Evolutionary conservation across 2,888 invertebrate species (phyloP).

Genomic region (Cotesia congregata): DNA sequence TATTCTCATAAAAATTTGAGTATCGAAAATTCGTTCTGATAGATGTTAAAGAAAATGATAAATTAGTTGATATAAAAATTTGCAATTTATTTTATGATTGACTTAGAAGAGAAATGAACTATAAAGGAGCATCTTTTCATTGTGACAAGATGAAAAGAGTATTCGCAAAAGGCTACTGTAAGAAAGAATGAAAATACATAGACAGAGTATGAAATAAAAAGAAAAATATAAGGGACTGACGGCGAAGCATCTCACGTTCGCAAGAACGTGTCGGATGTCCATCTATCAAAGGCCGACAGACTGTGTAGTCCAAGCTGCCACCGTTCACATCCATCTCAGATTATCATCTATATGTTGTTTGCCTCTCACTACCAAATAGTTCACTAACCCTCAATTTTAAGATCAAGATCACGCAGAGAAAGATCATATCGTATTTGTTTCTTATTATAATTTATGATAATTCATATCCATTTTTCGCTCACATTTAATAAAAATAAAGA

Average conservation of each 20-base stretch:
- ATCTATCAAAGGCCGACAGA: constrained; percentile 57
- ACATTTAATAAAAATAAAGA: neutral
- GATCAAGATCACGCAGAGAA: neutral
- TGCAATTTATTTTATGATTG: too few relatives aligned
- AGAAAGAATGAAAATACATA: constrained; percentile 25
- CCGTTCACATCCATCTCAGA: constrained; percentile 57
- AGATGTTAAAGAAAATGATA: too few relatives aligned
- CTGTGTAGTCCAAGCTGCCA: constrained; percentile 53
- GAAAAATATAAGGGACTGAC: constrained; percentile 29
- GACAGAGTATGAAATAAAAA: neutral
- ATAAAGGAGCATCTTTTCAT: neutral
- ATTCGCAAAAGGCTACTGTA: neutral
- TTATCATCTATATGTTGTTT: constrained; percentile 52
- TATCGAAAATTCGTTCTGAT: too few relatives aligned
- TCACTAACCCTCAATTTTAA: constrained; percentile 40
- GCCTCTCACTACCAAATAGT: constrained; percentile 45
- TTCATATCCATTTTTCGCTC: neutral
- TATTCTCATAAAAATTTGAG: too few relatives aligned
- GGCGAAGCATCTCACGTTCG: constrained; percentile 30
- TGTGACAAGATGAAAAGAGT: neutral
- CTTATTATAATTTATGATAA: constrained; percentile 5
- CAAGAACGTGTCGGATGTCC: constrained; percentile 52
- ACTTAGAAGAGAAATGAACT: constrained; percentile 12
- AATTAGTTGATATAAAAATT: too few relatives aligned
- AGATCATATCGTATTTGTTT: constrained; percentile 34